Percentiles rank a stretch among this genome's conserved stretches.
Conservation (phyloP, 2,113 vertebrate genomes). For the Sylvia atricapilla region DNA sequence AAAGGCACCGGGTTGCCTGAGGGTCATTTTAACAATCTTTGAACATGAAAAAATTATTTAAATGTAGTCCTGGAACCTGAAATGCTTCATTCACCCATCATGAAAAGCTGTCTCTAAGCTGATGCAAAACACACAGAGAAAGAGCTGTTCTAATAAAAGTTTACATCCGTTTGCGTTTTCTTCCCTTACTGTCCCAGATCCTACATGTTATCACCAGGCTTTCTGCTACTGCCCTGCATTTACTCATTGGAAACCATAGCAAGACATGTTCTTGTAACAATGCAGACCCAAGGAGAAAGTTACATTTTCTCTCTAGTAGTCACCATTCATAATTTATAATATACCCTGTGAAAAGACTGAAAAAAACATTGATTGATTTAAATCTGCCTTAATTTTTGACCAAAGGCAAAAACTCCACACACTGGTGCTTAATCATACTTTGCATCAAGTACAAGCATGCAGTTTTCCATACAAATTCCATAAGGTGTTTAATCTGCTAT, state of each 20-base stretch:
- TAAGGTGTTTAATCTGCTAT: constrained; percentile 63
- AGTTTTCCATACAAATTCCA: constrained; percentile 58
- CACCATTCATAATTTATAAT: not conserved
- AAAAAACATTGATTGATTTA: constrained; percentile 35
- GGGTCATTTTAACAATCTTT: not conserved
- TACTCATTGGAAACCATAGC: not conserved
- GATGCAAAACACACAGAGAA: not conserved
- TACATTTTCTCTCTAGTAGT: not conserved
- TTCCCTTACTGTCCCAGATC: not conserved
- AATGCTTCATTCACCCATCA: not conserved
- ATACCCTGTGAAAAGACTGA: not conserved
- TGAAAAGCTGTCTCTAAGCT: not conserved
- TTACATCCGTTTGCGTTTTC: not conserved
- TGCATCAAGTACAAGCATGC: constrained; percentile 55
- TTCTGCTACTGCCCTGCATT: not conserved
- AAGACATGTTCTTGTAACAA: not conserved
- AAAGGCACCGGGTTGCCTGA: not conserved
- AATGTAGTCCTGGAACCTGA: not conserved
- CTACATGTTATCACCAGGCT: not conserved
- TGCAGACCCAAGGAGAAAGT: not conserved
- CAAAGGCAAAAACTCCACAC: constrained; percentile 37
- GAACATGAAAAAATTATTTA: not conserved
- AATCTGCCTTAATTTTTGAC: constrained; percentile 36
- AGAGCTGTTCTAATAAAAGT: not conserved
- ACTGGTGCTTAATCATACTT: constrained; percentile 50